Evolutionary conservation across 2,113 vertebrate genomes (phyloP).

Genomic region (Zosterops pallidus): DNA sequence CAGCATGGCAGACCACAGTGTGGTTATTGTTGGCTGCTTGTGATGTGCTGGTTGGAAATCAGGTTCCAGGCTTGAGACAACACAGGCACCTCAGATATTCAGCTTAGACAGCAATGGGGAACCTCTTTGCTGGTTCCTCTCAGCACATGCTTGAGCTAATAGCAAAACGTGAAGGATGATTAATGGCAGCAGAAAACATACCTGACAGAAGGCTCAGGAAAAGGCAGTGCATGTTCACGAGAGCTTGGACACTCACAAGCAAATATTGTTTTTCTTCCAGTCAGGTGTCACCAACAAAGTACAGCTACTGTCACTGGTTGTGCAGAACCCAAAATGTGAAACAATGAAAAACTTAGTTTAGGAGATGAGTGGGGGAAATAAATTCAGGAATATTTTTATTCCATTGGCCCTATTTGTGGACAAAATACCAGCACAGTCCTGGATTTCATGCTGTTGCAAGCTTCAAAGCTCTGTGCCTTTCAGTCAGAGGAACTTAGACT

Average conservation of each 20-base stretch:
- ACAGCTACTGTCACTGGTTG: not conserved
- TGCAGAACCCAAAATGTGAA: not conserved
- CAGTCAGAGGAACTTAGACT: not conserved
- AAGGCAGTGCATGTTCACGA: not conserved
- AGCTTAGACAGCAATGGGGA: rapidly evolving
- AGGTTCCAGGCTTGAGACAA: not conserved
- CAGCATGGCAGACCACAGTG: not conserved
- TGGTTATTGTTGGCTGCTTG: not conserved
- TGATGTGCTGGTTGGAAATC: not conserved
- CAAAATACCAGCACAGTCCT: not conserved
- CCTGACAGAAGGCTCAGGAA: not conserved
- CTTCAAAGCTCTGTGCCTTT: rapidly evolving
- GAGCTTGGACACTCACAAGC: not conserved
- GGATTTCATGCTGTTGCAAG: not conserved
- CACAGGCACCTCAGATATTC: not conserved
- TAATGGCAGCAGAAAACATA: not conserved
- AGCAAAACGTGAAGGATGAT: not conserved
- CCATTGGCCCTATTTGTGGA: not conserved
- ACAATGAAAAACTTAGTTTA: not conserved
- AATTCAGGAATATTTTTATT: not conserved
- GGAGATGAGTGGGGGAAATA: not conserved
- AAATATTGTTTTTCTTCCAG: not conserved
- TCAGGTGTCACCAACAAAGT: not conserved
- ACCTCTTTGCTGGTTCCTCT: not conserved
- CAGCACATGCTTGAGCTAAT: not conserved